A percentile compares a stretch with the other conserved stretches of the same genome.
Evolutionary conservation across 92 coral and sea anemone genomes (phyloP).

Genomic region (Palythoa heliodiscus): DNA sequence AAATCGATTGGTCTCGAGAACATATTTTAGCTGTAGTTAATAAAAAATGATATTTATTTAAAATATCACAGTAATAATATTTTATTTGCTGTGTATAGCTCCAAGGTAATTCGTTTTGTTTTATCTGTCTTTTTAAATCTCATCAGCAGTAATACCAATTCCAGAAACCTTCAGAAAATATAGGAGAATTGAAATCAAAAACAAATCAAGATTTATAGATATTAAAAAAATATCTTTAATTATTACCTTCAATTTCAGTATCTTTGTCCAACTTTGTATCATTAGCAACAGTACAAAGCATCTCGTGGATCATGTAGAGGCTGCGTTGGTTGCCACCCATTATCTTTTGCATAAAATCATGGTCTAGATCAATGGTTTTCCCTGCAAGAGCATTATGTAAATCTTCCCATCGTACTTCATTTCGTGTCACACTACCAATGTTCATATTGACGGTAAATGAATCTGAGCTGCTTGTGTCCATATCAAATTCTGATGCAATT

Average conservation of each 20-base stretch:
- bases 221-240: too few relatives aligned
- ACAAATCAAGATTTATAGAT: not conserved
- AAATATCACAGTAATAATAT: too few relatives aligned
- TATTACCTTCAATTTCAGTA: slow-evolving; percentile 64
- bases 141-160: too few relatives aligned
- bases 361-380: slow-evolving; percentile 66
- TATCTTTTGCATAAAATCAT: slow-evolving; percentile 76
- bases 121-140: too few relatives aligned
- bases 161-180: not conserved
- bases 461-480: slow-evolving; percentile 76
- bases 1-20: not conserved
- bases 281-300: slow-evolving; percentile 58
- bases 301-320: slow-evolving; percentile 71
- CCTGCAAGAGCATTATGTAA: slow-evolving; percentile 62
- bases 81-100: too few relatives aligned
- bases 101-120: too few relatives aligned
- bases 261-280: slow-evolving; percentile 69
- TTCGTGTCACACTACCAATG: slow-evolving; percentile 76
- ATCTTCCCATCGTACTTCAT: slow-evolving; percentile 76
- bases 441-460: slow-evolving; percentile 83
- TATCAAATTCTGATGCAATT: slow-evolving; percentile 87
- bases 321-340: slow-evolving; percentile 63
- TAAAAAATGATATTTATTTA: too few relatives aligned
- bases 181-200: not conserved
- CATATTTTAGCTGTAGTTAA: not conserved